Conservation (phyloP, 2,888 invertebrate genomes). For the Alloplasta piceator region DNA sequence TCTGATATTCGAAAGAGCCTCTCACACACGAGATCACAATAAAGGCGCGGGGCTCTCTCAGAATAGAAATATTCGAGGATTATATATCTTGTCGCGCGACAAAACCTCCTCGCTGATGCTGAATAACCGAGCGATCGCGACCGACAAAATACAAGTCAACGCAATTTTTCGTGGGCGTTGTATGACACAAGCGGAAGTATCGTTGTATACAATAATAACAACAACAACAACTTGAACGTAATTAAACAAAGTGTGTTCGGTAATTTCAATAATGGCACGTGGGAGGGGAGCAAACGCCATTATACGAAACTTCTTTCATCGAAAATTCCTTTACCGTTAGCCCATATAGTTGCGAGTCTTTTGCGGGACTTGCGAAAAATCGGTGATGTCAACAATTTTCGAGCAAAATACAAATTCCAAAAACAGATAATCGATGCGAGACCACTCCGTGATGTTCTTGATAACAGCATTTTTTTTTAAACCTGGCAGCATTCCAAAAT, state of each 20-base stretch:
- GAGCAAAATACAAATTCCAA: conserved; percentile 1
- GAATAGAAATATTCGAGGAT: conserved; percentile 52
- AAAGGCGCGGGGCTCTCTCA: conserved; percentile 26
- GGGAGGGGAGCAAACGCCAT: conserved; percentile 15
- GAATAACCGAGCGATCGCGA: conserved; percentile 35
- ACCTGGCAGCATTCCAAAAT: conserved; percentile 46
- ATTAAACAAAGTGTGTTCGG: conserved; percentile 35
- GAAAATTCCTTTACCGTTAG: conserved; percentile 3
- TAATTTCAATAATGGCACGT: conserved; percentile 27
- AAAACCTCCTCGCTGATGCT: conserved; percentile 20
- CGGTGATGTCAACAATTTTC: neutral
- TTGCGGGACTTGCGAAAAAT: no score
- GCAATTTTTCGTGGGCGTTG: conserved; percentile 42
- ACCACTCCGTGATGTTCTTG: conserved; percentile 40
- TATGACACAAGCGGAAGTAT: conserved; percentile 51
- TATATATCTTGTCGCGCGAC: conserved; percentile 22
- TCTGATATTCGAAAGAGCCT: conserved; percentile 25
- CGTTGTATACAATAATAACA: neutral
- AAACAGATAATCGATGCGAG: neutral
- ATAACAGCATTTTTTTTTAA: conserved; percentile 30
- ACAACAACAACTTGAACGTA: conserved; percentile 34
- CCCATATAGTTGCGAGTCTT: neutral
- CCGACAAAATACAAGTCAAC: conserved; percentile 27
- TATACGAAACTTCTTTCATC: conserved; percentile 13
- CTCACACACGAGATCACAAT: conserved; percentile 37